phyloP scores from a whole-genome alignment of 2,113 vertebrate species.

The Colius striatus region DNA sequence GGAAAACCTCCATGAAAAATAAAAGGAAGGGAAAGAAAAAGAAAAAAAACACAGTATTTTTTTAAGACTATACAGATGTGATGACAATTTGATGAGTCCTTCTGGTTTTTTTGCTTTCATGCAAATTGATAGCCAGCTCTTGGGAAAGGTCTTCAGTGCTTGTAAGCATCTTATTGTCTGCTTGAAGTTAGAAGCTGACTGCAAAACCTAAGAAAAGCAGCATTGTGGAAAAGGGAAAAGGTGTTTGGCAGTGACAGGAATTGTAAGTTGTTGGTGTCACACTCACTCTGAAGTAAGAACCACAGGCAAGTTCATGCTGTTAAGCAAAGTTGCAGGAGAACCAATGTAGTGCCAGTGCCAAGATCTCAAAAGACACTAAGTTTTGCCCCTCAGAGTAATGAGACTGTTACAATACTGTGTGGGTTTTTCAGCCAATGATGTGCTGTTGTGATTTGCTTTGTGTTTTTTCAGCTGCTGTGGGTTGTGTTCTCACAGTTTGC shows the following conservation, averaged over 20 bases:
- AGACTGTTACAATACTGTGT: not conserved
- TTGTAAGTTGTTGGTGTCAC: not conserved
- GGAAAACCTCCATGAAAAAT: constrained; percentile 67
- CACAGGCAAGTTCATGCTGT: not conserved
- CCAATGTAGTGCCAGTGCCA: not conserved
- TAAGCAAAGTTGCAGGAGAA: not conserved
- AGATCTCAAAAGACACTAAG: not conserved
- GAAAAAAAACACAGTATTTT: rapidly evolving
- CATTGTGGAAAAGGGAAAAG: not conserved
- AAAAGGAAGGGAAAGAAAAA: constrained; percentile 16
- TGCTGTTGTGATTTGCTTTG: constrained; percentile 39
- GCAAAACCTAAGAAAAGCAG: constrained; percentile 9
- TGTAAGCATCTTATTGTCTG: constrained; percentile 5
- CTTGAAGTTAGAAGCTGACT: constrained; percentile 26
- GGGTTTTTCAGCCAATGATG: not conserved
- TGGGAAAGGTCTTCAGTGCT: constrained; percentile 21
- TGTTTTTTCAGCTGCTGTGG: constrained; percentile 9
- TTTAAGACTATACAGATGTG: constrained; percentile 24
- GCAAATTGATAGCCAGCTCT: constrained; percentile 43
- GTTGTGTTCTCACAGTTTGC: constrained; percentile 38
- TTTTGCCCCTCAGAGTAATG: not conserved
- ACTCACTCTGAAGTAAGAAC: not conserved
- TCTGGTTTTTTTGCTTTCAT: constrained; percentile 32
- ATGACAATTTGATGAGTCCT: constrained; percentile 55
- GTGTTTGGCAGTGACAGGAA: not conserved